A percentile compares a stretch with the other conserved stretches of the same genome.
These are phyloP conservation scores for Heliconius hermathena DNA, from an alignment of 1,140 invertebrate genomes.

Conservation along the genomic window DNA sequence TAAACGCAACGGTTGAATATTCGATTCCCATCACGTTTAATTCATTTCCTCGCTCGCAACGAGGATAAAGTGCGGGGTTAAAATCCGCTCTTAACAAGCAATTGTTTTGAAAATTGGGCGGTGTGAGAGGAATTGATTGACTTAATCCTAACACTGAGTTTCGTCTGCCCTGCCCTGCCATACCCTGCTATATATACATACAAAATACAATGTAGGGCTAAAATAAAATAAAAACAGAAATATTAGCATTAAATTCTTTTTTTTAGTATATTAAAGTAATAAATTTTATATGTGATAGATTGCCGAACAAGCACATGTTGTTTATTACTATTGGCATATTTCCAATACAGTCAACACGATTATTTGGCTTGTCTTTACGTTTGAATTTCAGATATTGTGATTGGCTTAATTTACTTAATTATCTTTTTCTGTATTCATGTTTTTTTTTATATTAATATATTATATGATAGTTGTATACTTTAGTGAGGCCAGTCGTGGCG, in stretches of 20 bases:
- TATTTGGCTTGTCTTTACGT: slow-evolving; percentile 22
- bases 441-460: background rate
- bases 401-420: slow-evolving; percentile 11
- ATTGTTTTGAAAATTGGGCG: background rate
- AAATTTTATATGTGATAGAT: slow-evolving; percentile 21
- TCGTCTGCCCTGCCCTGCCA: background rate
- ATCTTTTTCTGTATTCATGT: slow-evolving; percentile 1
- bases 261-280: slow-evolving; percentile 15
- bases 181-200: background rate
- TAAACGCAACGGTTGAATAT: no score
- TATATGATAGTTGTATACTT: no score
- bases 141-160: background rate
- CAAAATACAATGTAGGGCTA: background rate
- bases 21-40: no score
- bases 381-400: slow-evolving; percentile 19
- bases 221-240: background rate
- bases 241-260: background rate
- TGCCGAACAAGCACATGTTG: slow-evolving; percentile 26
- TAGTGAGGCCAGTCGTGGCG: no score
- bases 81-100: background rate
- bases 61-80: background rate
- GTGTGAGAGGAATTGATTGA: background rate
- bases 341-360: slow-evolving; percentile 37
- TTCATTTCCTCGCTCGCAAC: no score
- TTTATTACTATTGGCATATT: slow-evolving; percentile 41